These are phyloP conservation scores for Macrocentrus cingulum DNA, from an alignment of 1,140 invertebrate species.

Conservation along the genomic window DNA sequence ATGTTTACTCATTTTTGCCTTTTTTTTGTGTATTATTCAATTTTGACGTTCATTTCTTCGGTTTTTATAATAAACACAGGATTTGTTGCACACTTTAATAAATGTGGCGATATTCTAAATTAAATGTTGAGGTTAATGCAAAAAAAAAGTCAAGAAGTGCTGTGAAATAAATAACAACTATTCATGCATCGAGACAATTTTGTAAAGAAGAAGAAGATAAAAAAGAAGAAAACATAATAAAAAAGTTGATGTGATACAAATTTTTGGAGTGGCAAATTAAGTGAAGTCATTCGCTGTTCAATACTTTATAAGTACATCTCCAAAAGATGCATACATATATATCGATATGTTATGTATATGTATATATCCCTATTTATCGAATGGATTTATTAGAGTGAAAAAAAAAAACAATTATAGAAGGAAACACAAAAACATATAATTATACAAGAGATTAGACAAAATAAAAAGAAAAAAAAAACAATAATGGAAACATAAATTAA, in stretches of 20 bases:
- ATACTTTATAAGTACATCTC: constrained; percentile 26
- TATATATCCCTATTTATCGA: constrained; percentile 35
- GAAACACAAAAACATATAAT: constrained; percentile 41
- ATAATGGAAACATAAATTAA: too few relatives aligned
- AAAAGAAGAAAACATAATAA: too few relatives aligned
- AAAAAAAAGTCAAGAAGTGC: constrained; percentile 15
- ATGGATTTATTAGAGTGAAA: constrained; percentile 28
- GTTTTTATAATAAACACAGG: too few relatives aligned
- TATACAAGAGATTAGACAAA: constrained; percentile 27
- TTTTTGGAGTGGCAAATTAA: not conserved
- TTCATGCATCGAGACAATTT: not conserved
- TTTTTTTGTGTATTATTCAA: not conserved
- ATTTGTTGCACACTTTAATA: too few relatives aligned
- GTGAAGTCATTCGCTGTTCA: constrained; percentile 29
- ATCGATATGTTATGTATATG: too few relatives aligned
- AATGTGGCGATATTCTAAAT: constrained; percentile 11
- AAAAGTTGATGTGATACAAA: constrained; percentile 5
- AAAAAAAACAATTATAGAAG: constrained; percentile 32
- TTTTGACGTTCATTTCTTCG: too few relatives aligned
- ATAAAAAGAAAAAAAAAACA: constrained; percentile 27
- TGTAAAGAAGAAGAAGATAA: too few relatives aligned
- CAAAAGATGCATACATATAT: constrained; percentile 16
- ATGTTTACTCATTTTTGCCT: not conserved
- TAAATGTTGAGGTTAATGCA: constrained; percentile 15
- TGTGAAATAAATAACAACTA: constrained; percentile 14